Base-by-base conservation (phyloP, 2,888 invertebrate species). In the Parnassius smintheus region DNA sequence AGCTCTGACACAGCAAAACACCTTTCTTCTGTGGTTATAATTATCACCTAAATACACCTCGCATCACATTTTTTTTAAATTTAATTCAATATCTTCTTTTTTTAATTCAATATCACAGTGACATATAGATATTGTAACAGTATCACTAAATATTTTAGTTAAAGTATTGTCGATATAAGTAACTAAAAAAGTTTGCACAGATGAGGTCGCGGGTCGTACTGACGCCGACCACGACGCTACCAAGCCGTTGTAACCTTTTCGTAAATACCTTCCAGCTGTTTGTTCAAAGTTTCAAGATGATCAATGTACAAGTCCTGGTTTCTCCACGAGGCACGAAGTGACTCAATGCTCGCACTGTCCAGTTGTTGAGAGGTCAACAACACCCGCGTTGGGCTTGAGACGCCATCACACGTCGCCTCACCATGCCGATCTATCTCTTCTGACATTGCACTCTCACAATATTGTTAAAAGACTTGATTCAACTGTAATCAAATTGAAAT, bases 251-350 rank as follows among this genome's bases (percentile, higher is more conserved):
- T 72, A 78, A 86, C 86, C 82, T 73, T 88, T 85, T 85, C 88
- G 85, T 92, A 90, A 93, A 93, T 95, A 95, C 95, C 95, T 95
- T 96, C 95, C 94, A 95, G 94, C 92, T 93, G 93, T 91, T 94
- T 92, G 86, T 94, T 92, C 92, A 95, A 94, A 74, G 94, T 92
- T 93, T 96, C 96, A 86, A 96, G 93, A 80, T 93, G 93, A 83
- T 95, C 94, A 89, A 96, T 93, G 92, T 95, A 96, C 81, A 92
- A 93, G 89, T 96, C 95, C 93, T 96, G 95, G 85, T 93, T 93
- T 85, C 92, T 93, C 96, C 96, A 96, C 79, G 94, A 93, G 83
- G 93, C 91, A 75, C 93, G 93, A 83, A 95, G 93, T 76, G 95
- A 94, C 73, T 94, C 93, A 78, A 93, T 92, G 72, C 93, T 93